These are phyloP conservation scores for Hyphantria cunea DNA, from an alignment of 1,140 invertebrate genomes.

Conservation along the genomic window DNA sequence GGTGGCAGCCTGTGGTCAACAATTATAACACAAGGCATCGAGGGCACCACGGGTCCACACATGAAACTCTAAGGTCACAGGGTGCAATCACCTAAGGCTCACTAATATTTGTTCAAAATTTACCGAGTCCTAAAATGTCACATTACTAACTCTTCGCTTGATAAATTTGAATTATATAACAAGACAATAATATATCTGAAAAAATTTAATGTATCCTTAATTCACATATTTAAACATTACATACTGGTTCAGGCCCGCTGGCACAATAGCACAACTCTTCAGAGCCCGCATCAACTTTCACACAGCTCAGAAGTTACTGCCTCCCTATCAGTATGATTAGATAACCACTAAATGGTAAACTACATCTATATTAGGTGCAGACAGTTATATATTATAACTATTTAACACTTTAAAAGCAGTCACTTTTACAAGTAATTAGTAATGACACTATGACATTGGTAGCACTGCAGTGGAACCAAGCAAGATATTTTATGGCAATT, in stretches of 20 bases:
- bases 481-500: constrained; percentile 44
- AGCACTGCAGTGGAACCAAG: constrained; percentile 24
- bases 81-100: constrained; percentile 72
- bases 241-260: constrained; percentile 74
- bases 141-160: constrained; percentile 63
- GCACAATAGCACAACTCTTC: constrained; percentile 51
- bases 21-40: constrained; percentile 32
- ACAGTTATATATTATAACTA: constrained; percentile 43
- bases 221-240: constrained; percentile 69
- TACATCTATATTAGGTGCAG: constrained; percentile 51
- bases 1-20: constrained; percentile 28
- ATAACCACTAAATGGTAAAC: constrained; percentile 39
- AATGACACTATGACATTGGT: constrained; percentile 14
- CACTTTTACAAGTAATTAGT: constrained; percentile 14
- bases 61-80: constrained; percentile 55
- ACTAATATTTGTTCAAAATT: constrained; percentile 69
- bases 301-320: constrained; percentile 64
- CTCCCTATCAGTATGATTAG: constrained; percentile 34
- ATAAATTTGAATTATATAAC: constrained; percentile 81
- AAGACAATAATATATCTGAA: constrained; percentile 80
- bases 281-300: constrained; percentile 53
- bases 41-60: constrained; percentile 37
- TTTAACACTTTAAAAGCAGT: constrained; percentile 35
- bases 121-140: constrained; percentile 64
- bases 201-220: constrained; percentile 79